Base-by-base conservation (phyloP, 2,797 vertebrate species). In the Sylvia borin region DNA sequence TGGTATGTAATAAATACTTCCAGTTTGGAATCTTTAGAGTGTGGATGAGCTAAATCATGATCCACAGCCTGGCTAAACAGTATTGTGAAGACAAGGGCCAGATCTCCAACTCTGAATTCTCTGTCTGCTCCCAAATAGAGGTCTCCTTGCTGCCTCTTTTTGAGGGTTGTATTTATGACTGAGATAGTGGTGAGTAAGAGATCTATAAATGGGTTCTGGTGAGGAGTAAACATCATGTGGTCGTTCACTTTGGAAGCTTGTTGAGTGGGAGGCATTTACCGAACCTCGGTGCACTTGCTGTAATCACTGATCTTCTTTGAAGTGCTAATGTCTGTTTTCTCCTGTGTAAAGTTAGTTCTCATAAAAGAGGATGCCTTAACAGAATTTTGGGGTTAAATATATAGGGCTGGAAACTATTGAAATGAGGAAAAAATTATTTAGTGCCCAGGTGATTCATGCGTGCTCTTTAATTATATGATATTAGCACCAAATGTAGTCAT, bases 181-280 rank as follows among this genome's bases (percentile, higher is more conserved):
- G 71, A 40, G 81, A 77, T 61, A 87, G 95, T 93, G 94, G 75
- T 98, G 98, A 98, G 96, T 97, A 98, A 98, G 95, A 82, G 55
- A 88, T 96, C 97, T 98, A 98, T 97, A 98, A 98, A 98, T 98
- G 97, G 97, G 87, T 80, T 88, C 88, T 94, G 93, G 70, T 83
- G 84, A 93, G 88, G 87, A 79, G 36, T 97, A 98, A 98, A 98
- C 97, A 98, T 98, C 97, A 98, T 97, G 97, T 97, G 98, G 82
- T 94, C 45, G 13, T 96, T 95, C 92, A 74, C 90, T 90, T 96
- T 96, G 94, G 94, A 96, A 93, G 82, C 85, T 94, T 81, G 80
- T 90, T 66, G 91, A 96, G 96, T 89, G 92, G 88, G 93, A 97
- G 95, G 75, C 84, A 95, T 95, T 88, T 92, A 67, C 85, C 85